phyloP scores from a whole-genome alignment of 2,888 invertebrate species.

The Ceramica pisi region DNA sequence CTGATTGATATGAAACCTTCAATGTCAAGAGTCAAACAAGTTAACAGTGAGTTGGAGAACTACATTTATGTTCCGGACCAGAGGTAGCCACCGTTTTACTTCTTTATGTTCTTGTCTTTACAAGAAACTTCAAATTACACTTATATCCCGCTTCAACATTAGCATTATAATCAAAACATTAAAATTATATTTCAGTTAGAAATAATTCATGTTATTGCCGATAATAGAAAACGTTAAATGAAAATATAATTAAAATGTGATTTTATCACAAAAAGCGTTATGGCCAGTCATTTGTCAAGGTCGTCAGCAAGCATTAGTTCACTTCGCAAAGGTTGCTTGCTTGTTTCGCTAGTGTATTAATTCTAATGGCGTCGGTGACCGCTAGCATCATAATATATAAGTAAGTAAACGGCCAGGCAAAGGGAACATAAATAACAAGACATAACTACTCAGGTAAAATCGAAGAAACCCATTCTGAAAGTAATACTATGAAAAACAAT shows the following conservation, averaged over 20 bases:
- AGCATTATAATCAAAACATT: not conserved
- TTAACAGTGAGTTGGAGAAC: not conserved
- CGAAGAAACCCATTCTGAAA: not conserved
- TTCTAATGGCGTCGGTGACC: slow-evolving; percentile 38
- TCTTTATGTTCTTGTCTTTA: not conserved
- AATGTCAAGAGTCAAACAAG: slow-evolving; percentile 43
- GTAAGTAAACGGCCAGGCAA: slow-evolving; percentile 8
- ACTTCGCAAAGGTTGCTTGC: slow-evolving; percentile 16
- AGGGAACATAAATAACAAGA: slow-evolving; percentile 2
- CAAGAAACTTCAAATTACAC: not conserved
- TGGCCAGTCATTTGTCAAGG: slow-evolving; percentile 48
- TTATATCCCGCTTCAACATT: not conserved
- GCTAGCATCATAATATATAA: not conserved
- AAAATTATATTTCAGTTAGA: slow-evolving; percentile 1
- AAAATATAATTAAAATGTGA: slow-evolving; percentile 7
- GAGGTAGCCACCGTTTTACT: not conserved
- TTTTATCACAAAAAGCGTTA: slow-evolving; percentile 30
- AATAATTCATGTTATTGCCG: slow-evolving; percentile 8
- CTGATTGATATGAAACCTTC: slow-evolving; percentile 51
- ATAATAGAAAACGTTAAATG: slow-evolving; percentile 8
- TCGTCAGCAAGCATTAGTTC: slow-evolving; percentile 36
- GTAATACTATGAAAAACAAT: no score
- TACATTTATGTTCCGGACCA: not conserved
- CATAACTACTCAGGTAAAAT: not conserved
- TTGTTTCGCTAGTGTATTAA: slow-evolving; percentile 17